Evolutionary conservation across 2,797 vertebrate species (phyloP).

Genomic region (Platalea minor): DNA sequence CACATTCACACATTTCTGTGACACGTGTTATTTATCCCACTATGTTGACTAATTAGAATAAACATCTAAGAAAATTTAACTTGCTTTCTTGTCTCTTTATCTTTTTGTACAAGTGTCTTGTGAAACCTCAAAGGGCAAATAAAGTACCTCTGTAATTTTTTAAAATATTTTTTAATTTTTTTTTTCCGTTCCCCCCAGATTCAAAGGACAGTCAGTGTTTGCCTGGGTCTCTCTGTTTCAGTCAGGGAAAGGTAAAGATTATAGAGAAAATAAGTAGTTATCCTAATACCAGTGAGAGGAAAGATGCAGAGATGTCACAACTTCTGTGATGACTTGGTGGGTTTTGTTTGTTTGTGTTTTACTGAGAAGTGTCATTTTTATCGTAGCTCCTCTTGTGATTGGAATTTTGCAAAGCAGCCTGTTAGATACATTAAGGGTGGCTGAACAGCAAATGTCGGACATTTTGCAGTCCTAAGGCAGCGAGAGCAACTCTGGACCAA

Average conservation of each 20-base stretch:
- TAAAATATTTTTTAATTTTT: neutral
- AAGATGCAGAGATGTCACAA: neutral
- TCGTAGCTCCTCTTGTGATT: neutral
- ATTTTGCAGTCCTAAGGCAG: neutral
- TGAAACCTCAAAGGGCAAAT: neutral
- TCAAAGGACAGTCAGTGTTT: neutral
- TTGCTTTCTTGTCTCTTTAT: neutral
- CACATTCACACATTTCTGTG: neutral
- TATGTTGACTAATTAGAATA: neutral
- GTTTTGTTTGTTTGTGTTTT: neutral
- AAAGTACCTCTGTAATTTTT: neutral
- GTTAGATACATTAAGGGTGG: neutral
- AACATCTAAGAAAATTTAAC: neutral
- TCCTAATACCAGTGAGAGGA: neutral
- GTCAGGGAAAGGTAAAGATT: neutral
- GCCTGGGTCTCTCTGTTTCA: neutral
- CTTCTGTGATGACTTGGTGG: neutral
- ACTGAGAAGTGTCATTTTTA: neutral
- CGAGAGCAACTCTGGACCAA: neutral
- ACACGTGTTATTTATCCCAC: neutral
- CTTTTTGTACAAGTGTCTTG: neutral
- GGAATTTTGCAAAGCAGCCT: neutral
- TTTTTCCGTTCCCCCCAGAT: fast-evolving
- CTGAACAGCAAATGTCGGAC: neutral
- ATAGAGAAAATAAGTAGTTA: neutral